Percentiles rank a stretch among this genome's conserved stretches.
These are phyloP conservation scores for Ardeotis arabs DNA, from an alignment of 2,113 vertebrate species.

Conservation along the genomic window DNA sequence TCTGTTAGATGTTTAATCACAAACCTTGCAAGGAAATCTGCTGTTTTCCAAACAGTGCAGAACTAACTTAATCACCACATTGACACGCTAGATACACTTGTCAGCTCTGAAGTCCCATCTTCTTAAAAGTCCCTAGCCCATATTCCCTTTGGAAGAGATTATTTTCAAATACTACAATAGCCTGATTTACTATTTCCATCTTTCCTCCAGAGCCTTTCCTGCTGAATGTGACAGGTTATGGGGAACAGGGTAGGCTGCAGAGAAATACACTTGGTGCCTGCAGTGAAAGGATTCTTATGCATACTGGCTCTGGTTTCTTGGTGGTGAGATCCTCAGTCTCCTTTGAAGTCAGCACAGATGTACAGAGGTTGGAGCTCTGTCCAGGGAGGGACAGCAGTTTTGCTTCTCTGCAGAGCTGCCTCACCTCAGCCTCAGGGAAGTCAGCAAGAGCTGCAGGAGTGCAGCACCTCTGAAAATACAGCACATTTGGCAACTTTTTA, in stretches of 20 bases:
- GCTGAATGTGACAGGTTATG: neutral
- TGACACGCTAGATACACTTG: neutral
- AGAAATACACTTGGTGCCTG: neutral
- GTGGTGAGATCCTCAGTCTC: neutral
- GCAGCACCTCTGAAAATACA: neutral
- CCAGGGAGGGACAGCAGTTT: neutral
- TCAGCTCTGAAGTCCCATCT: neutral
- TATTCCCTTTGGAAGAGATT: slow-evolving; percentile 19
- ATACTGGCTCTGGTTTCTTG: neutral
- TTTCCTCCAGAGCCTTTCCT: neutral
- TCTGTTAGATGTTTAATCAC: slow-evolving; percentile 56
- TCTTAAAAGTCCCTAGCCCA: neutral
- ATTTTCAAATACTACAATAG: slow-evolving; percentile 3
- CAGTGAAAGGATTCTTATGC: neutral
- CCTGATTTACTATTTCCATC: neutral
- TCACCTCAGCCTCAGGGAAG: neutral
- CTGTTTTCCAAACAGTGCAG: slow-evolving; percentile 57
- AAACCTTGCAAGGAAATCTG: slow-evolving; percentile 50
- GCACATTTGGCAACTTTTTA: neutral
- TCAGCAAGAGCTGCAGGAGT: neutral
- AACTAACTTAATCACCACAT: slow-evolving; percentile 51
- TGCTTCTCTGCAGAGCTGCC: neutral
- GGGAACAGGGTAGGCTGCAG: neutral
- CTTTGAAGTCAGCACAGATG: neutral
- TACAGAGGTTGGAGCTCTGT: neutral